Base-by-base conservation (phyloP, 2,113 vertebrate species). In the Pangasianodon hypophthalmus region DNA sequence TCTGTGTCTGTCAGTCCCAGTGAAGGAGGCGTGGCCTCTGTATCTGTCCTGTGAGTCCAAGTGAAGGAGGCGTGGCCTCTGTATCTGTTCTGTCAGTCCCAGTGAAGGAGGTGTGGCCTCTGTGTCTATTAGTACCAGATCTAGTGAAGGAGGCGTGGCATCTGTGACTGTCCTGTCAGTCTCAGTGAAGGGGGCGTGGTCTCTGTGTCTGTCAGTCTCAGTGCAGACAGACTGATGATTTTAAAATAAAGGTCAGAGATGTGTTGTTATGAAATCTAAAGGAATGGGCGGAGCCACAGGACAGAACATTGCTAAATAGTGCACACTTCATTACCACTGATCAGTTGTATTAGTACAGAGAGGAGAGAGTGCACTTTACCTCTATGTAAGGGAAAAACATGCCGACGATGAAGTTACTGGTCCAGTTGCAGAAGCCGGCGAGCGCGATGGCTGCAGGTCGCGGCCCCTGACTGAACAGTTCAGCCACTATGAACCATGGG, bases 401-500 rank as follows among this genome's bases (percentile, higher is more conserved):
- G 62, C 95, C 98, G n/a, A 99, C 89, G 0, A 99, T 93, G 95
- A 99, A 99, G 94, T 99, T 99, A 95, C 97, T 97, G 88, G 95
- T 94, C 98, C 98, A 99, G 94, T 99, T 99, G 95, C 96, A 96
- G 94, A 97, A 98, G 6, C 98, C 96, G 0, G 98, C 97, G 0
- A 98, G 73, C 0, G 98, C 97, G 0, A 99, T 96, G 77, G 98
- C 98, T 0, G 98, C 97, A 0, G 98, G 97, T 0, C 98, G 97
- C 0, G 98, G 97, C n/a, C 98, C 98, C 93, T 99, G 98, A 84
- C 97, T 98, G 96, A 99, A 99, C 58, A 99, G 94, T n/a, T 99
- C 98, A 0, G 98, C 98, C 16, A 98, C 98, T 0, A 99, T 98
- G 80, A 99, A 99, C 98, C 98, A 99, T 6, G 98, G 98, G 90